Conservation (phyloP, 2,113 vertebrate genomes). For the Thalassoma bifasciatum region DNA sequence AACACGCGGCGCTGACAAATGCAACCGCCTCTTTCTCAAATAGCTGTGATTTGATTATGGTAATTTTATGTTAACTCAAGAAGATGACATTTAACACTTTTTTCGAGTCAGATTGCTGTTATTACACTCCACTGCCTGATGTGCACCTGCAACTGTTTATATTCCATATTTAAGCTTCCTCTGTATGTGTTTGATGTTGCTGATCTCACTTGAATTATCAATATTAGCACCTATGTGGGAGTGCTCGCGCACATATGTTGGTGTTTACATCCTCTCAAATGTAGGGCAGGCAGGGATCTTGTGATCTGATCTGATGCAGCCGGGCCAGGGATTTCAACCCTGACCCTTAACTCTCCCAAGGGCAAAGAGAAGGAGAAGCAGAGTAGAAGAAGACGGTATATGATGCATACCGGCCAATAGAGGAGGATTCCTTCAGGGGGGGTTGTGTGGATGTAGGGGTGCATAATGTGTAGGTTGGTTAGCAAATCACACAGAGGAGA, state of each 20-base stretch:
- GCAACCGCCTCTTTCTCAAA: conserved; percentile 26
- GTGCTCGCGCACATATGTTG: conserved; percentile 27
- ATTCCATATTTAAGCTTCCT: conserved; percentile 11
- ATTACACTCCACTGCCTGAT: conserved; percentile 21
- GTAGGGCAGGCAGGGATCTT: conserved; percentile 48
- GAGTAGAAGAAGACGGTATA: background rate
- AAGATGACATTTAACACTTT: conserved; percentile 69
- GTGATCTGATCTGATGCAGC: conserved; percentile 39
- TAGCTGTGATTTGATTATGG: conserved; percentile 65
- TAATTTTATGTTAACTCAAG: conserved; percentile 62
- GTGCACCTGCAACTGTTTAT: background rate
- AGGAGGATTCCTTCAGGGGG: background rate
- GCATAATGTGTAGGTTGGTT: conserved; percentile 50
- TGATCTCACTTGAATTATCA: conserved; percentile 7
- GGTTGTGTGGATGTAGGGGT: conserved; percentile 16
- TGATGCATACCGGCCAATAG: background rate
- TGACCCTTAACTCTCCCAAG: conserved; percentile 53
- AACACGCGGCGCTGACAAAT: conserved; percentile 31
- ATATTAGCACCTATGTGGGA: conserved; percentile 39
- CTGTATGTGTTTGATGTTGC: background rate
- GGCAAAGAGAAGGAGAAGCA: conserved; percentile 17
- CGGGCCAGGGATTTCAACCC: conserved; percentile 51
- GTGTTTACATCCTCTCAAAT: conserved; percentile 45
- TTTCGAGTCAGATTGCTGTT: conserved; percentile 44
- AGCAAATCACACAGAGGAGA: conserved; percentile 29